Evolutionary conservation across 2,797 vertebrate species (phyloP).

Genomic region (Bucorvus abyssinicus): DNA sequence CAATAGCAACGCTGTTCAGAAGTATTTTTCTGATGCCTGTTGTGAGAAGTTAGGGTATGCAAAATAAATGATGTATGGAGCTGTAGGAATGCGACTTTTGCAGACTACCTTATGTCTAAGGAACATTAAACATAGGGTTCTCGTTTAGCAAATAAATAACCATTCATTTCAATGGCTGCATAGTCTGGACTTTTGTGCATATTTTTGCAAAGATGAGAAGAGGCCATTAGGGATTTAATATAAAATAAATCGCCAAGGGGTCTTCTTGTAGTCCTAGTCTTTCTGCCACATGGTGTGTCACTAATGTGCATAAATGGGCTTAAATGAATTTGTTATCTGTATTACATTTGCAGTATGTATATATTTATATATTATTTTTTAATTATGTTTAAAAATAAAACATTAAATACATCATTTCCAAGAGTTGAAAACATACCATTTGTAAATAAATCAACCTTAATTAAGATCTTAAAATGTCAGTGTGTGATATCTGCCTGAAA

Average conservation of each 20-base stretch:
- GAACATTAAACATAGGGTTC: conserved; percentile 99
- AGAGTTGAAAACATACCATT: conserved; percentile 79
- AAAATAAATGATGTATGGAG: conserved; percentile 99
- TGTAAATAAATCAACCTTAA: conserved; percentile 99
- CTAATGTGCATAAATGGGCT: conserved; percentile 99
- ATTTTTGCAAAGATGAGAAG: conserved; percentile 88
- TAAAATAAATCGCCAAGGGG: conserved; percentile 99
- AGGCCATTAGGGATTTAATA: conserved; percentile 99
- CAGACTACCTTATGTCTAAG: conserved; percentile 99
- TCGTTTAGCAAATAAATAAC: conserved; percentile 99
- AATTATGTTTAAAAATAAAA: conserved; percentile 99
- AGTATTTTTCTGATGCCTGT: conserved; percentile 91
- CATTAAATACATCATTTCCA: conserved; percentile 87
- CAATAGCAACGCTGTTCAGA: conserved; percentile 71
- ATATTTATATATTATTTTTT: conserved; percentile 99
- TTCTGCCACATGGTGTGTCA: conserved; percentile 98
- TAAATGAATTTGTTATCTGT: conserved; percentile 99
- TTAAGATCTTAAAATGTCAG: conserved; percentile 85
- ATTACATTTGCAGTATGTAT: conserved; percentile 99
- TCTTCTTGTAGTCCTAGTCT: conserved; percentile 93
- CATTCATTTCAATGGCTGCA: conserved; percentile 96
- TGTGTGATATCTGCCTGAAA: conserved; percentile 66
- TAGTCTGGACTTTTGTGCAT: conserved; percentile 96
- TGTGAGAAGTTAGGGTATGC: conserved; percentile 97
- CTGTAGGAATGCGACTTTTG: conserved; percentile 94